Conservation (phyloP, 2,797 vertebrate species). For the Premnoplex brunnescens region DNA sequence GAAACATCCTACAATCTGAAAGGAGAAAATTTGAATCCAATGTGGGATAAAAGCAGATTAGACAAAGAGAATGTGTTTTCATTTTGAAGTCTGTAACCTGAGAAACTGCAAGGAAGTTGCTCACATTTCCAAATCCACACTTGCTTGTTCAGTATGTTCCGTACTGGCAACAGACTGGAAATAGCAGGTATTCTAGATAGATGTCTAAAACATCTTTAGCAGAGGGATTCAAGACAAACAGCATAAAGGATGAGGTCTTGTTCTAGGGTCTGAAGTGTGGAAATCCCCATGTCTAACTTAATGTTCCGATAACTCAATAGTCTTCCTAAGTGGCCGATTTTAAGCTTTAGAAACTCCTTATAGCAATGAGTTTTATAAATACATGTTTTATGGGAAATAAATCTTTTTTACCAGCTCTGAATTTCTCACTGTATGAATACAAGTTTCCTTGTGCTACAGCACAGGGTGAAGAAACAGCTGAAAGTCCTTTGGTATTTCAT, state of each 20-base stretch:
- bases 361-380: background rate
- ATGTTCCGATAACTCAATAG: background rate
- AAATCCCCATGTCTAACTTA: background rate
- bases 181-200: background rate
- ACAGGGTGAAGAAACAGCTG: background rate
- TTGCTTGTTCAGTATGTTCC: background rate
- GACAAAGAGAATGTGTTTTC: background rate
- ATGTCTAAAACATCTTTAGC: background rate
- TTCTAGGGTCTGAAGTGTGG: background rate
- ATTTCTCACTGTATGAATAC: background rate
- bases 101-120: background rate
- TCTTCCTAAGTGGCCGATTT: background rate
- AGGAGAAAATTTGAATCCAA: background rate
- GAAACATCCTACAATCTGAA: background rate
- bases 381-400: background rate
- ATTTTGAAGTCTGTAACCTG: background rate
- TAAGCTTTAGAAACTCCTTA: background rate
- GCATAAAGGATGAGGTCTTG: background rate
- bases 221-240: background rate
- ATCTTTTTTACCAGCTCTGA: background rate
- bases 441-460: background rate
- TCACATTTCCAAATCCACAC: background rate
- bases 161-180: background rate
- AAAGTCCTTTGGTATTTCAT: background rate
- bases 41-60: accelerated